Evolutionary conservation across 2,888 invertebrate genomes (phyloP).

Genomic region (Ceratothoa steindachneri): DNA sequence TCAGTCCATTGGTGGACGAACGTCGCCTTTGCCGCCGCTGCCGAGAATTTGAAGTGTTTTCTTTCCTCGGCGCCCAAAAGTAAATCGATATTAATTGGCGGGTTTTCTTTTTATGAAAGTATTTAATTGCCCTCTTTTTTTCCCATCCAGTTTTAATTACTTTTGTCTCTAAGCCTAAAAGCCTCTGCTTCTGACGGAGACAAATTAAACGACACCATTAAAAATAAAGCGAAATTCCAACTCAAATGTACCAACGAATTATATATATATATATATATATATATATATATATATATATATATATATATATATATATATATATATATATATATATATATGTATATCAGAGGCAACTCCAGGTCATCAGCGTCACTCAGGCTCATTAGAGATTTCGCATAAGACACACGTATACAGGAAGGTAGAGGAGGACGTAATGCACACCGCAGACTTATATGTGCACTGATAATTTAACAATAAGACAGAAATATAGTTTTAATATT

Average conservation of each 20-base stretch:
- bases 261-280: background rate
- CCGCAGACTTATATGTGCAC: too few relatives aligned
- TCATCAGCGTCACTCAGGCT: too few relatives aligned
- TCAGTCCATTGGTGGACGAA: background rate
- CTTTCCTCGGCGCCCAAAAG: background rate
- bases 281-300: background rate
- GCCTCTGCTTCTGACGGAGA: background rate
- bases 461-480: too few relatives aligned
- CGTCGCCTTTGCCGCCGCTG: background rate
- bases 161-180: background rate
- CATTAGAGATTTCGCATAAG: too few relatives aligned
- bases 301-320: background rate
- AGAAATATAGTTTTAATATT: too few relatives aligned
- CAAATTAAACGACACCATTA: background rate
- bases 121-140: background rate
- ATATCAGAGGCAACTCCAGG: too few relatives aligned
- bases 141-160: background rate
- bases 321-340: too few relatives aligned
- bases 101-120: background rate
- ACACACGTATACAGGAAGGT: too few relatives aligned
- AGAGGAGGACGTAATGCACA: too few relatives aligned
- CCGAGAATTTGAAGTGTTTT: background rate
- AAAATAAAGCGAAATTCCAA: background rate
- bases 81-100: background rate
- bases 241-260: background rate